phyloP scores from a whole-genome alignment of 1,140 invertebrate species.

The Diorhabda sublineata region DNA sequence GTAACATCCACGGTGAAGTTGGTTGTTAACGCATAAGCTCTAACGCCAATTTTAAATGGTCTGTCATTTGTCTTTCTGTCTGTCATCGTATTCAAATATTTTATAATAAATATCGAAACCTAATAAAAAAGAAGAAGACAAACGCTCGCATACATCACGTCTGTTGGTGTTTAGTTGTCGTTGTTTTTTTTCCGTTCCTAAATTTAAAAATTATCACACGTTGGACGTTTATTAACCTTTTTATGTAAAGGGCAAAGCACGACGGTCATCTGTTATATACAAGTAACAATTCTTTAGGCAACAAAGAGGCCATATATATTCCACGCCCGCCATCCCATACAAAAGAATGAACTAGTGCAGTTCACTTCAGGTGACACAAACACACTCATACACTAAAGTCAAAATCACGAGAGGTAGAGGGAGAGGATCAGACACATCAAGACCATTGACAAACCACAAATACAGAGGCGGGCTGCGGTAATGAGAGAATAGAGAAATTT shows the following conservation, averaged over 20 bases:
- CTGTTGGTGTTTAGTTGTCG: too few species aligned
- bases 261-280: not conserved
- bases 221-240: slow-evolving; percentile 2
- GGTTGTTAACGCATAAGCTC: too few species aligned
- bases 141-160: too few species aligned
- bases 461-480: not conserved
- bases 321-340: not conserved
- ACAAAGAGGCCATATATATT: slow-evolving; percentile 2
- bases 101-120: too few species aligned
- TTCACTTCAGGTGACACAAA: not conserved
- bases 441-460: not conserved
- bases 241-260: slow-evolving; percentile 1
- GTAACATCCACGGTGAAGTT: too few species aligned
- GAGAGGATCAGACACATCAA: not conserved
- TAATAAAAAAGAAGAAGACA: too few species aligned
- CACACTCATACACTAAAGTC: not conserved
- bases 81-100: too few species aligned
- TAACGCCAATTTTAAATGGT: too few species aligned
- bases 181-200: not conserved
- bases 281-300: slow-evolving; percentile 2
- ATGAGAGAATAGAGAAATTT: not conserved
- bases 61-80: too few species aligned
- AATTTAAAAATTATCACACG: not conserved
- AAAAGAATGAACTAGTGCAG: slow-evolving; percentile 2
- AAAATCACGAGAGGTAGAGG: not conserved